A percentile compares a stretch with the other conserved stretches of the same genome.
Conservation (phyloP, 2,888 invertebrate genomes). For the Hydrotaea cyrtoneurina region DNA sequence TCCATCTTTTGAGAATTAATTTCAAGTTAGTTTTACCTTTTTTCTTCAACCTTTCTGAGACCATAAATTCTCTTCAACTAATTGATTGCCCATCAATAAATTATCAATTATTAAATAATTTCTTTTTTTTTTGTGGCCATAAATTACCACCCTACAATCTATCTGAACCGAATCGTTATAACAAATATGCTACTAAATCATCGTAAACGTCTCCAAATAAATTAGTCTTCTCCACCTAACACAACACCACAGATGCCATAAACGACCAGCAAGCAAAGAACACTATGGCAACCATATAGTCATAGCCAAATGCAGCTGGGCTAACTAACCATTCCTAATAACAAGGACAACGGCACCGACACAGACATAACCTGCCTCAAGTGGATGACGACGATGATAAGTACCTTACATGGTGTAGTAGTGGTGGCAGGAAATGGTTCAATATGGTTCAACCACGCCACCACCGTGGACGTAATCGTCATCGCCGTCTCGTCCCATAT, state of each 20-base stretch:
- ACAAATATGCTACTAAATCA: neutral
- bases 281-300: neutral
- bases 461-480: neutral
- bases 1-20: too few relatives aligned
- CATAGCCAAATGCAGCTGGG: neutral
- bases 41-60: too few relatives aligned
- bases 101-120: neutral
- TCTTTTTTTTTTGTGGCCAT: neutral
- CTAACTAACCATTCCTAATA: neutral
- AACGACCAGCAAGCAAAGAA: slow-evolving; percentile 55
- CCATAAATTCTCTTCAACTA: neutral
- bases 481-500: neutral
- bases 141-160: neutral
- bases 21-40: too few relatives aligned
- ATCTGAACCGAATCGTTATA: neutral
- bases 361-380: slow-evolving; percentile 56
- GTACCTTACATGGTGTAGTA: slow-evolving; percentile 2
- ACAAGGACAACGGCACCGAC: too few relatives aligned
- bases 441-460: slow-evolving; percentile 1
- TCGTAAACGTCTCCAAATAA: neutral
- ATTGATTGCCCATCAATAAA: neutral
- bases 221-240: neutral
- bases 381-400: slow-evolving; percentile 26
- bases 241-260: slow-evolving; percentile 47
- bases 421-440: neutral